Evolutionary conservation across 2,797 vertebrate species (phyloP), one percentile per base, ranked within the genome.

Genomic region (Nasua narica): DNA sequence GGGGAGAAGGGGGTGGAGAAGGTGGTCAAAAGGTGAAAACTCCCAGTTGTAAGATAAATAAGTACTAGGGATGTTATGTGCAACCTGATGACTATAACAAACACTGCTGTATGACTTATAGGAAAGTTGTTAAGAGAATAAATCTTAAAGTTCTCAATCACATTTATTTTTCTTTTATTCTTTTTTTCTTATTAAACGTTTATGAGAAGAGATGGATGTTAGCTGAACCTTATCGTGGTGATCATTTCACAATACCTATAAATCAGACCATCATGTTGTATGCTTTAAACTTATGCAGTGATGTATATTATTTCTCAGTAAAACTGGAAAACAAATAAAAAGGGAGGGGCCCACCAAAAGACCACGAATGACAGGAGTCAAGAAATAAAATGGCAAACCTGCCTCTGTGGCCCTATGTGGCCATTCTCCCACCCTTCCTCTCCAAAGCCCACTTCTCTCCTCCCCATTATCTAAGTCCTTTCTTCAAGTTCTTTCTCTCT

Each of bases 311-410:
- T 52, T 77, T n/a, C 48, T 77, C 76, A 77, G 21, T 50, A 77
- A 77, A 50, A 52, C 48, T n/a, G 12, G 76, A 14, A 16, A 56
- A 78, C 56, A 54, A 56, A 35, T 35, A n/a, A 21, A 77, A 52
- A 52, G 48, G 32, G 32, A 11, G 27, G 32, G 46, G 46, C 70
- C 84, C 48, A 94, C 10, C 54, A 94, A 92, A 92, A 95, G 56
- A 95, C 9, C 56, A 37, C 65, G 40, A 90, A 87, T 84, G 76
- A 92, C 65, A 65, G 78, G 1, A 81, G 48, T 27, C 40, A 95
- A 90, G 54, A 65, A 95, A 91, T 54, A 40, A 84, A 93, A 89
- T 0, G 93, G 72, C 37, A 96, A 92, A 78, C 29, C 23, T 90
- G n/a, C 29, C n/a, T 76, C 62, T 23, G 10, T 60, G 18, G 46